phyloP scores from a whole-genome alignment of 2,113 vertebrate genomes.

The Cyprinodon brontotheroides region DNA sequence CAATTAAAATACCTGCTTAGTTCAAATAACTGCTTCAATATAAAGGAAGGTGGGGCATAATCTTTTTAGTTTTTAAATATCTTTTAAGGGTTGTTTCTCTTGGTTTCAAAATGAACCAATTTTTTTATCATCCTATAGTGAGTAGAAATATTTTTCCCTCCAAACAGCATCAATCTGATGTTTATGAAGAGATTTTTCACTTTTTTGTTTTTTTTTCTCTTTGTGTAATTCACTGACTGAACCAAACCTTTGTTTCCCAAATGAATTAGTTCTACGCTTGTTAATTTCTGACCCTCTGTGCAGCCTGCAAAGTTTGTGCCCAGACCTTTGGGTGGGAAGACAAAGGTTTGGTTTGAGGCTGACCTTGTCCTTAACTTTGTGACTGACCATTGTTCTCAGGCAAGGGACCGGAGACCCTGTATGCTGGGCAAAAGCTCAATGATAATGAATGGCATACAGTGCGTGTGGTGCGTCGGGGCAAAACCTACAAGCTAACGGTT shows the following conservation, averaged over 20 bases:
- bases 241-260: slow-evolving; percentile 80
- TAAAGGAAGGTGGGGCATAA: background rate
- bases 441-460: slow-evolving; percentile 99
- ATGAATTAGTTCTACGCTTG: background rate
- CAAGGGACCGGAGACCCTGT: slow-evolving; percentile 98
- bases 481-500: slow-evolving; percentile 95
- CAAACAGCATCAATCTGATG: slow-evolving; percentile 9
- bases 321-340: slow-evolving; percentile 54
- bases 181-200: slow-evolving; percentile 11
- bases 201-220: slow-evolving; percentile 29
- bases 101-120: background rate
- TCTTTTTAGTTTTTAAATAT: background rate
- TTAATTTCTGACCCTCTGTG: background rate
- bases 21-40: background rate
- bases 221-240: slow-evolving; percentile 47
- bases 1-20: background rate
- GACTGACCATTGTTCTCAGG: slow-evolving; percentile 86
- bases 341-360: slow-evolving; percentile 78
- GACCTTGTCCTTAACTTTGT: slow-evolving; percentile 82
- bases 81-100: background rate
- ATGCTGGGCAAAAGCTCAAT: slow-evolving; percentile 98
- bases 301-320: slow-evolving; percentile 5
- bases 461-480: slow-evolving; percentile 95
- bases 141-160: slow-evolving; percentile 41
- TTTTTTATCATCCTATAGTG: slow-evolving; percentile 12